These are phyloP conservation scores for Thereva unica DNA, from an alignment of 2,888 invertebrate species.

Conservation along the genomic window DNA sequence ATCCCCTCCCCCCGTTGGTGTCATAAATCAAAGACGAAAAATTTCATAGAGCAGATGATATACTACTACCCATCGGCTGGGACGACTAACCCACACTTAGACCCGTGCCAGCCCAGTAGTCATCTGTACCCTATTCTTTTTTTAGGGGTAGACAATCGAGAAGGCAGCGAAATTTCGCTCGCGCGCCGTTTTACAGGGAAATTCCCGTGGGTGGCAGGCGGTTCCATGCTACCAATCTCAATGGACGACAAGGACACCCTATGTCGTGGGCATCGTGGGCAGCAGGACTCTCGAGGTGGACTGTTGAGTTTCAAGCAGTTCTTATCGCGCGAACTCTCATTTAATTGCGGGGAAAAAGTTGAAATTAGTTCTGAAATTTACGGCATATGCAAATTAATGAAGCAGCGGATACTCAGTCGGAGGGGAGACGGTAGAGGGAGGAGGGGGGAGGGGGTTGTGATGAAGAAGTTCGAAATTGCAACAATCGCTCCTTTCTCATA, in stretches of 20 bases:
- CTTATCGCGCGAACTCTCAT: slow-evolving; percentile 38
- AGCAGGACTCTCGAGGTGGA: too few species aligned
- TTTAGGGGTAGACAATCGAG: background rate
- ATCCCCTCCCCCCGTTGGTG: slow-evolving; percentile 15
- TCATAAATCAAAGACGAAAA: slow-evolving; percentile 24
- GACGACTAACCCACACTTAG: too few species aligned
- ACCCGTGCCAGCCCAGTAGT: too few species aligned
- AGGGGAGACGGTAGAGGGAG: too few species aligned
- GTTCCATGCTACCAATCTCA: too few species aligned
- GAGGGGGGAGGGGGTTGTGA: too few species aligned
- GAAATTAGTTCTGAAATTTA: slow-evolving; percentile 41
- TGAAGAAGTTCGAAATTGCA: too few species aligned
- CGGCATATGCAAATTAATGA: slow-evolving; percentile 39
- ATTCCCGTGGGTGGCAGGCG: background rate
- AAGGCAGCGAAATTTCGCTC: background rate
- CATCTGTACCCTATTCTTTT: background rate
- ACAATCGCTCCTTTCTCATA: too few species aligned
- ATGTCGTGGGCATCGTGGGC: too few species aligned
- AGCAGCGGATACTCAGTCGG: too few species aligned
- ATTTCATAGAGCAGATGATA: slow-evolving; percentile 3
- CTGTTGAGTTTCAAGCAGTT: background rate
- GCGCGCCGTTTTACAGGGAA: background rate
- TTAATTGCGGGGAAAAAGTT: slow-evolving; percentile 41
- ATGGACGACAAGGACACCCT: too few species aligned
- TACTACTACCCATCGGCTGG: too few species aligned